phyloP scores from a whole-genome alignment of 2,888 invertebrate species.

The Acanthosoma haemorrhoidale region DNA sequence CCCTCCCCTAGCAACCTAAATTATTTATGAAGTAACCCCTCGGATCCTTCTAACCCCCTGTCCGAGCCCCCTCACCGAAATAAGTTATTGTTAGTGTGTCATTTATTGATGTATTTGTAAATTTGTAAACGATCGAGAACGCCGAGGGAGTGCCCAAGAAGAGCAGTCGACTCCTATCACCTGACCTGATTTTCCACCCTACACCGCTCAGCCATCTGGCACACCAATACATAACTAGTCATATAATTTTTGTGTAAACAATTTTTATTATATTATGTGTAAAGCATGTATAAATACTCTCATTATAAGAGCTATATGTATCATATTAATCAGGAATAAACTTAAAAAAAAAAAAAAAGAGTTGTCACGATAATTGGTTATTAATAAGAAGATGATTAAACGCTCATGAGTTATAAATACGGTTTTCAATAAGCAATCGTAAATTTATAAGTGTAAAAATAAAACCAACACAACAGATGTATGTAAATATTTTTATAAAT shows the following conservation, averaged over 20 bases:
- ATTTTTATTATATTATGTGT: constrained; percentile 31
- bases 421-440: background rate
- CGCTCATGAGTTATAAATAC: background rate
- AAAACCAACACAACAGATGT: constrained; percentile 6
- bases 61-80: background rate
- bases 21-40: constrained; percentile 29
- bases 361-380: background rate
- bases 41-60: constrained; percentile 18
- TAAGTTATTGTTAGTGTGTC: constrained; percentile 36
- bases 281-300: constrained; percentile 37
- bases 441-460: background rate
- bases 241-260: constrained; percentile 30
- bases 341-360: background rate
- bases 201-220: constrained; percentile 26
- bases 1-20: constrained; percentile 22
- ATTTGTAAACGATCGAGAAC: background rate
- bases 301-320: constrained; percentile 35
- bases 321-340: constrained; percentile 37
- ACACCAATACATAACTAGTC: constrained; percentile 32
- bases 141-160: constrained; percentile 12
- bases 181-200: constrained; percentile 13
- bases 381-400: background rate
- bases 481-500: constrained; percentile 17
- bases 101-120: constrained; percentile 22
- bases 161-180: constrained; percentile 2